Conservation (phyloP, 2,113 vertebrate species). For the Synodontis membranacea region DNA sequence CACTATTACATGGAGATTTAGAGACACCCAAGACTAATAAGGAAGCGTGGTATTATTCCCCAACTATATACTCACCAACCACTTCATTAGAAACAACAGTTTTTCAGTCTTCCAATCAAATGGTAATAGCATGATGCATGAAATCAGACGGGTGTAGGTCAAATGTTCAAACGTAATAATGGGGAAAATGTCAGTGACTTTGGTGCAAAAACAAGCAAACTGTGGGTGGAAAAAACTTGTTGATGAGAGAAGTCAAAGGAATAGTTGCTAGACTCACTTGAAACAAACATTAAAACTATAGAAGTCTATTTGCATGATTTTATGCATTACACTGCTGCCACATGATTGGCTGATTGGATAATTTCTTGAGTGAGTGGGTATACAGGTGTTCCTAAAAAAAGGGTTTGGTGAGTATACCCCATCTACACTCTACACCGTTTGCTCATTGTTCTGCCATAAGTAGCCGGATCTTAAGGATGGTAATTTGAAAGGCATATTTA, state of each 20-base stretch:
- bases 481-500: not conserved
- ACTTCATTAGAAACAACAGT: not conserved
- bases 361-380: not conserved
- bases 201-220: not conserved
- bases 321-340: not conserved
- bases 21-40: too few relatives aligned
- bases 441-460: not conserved
- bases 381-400: not conserved
- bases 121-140: not conserved
- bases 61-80: too few relatives aligned
- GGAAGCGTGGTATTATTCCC: too few relatives aligned
- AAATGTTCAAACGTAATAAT: not conserved
- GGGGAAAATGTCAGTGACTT: not conserved
- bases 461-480: not conserved
- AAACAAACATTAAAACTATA: not conserved
- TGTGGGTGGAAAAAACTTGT: not conserved
- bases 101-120: not conserved
- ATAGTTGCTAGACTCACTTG: not conserved
- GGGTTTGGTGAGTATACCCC: not conserved
- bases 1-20: too few relatives aligned
- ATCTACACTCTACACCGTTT: not conserved
- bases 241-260: not conserved
- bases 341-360: not conserved
- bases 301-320: not conserved
- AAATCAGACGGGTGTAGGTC: too few relatives aligned